Conservation (phyloP, 2,888 invertebrate species). For the Nyleta sp. region DNA sequence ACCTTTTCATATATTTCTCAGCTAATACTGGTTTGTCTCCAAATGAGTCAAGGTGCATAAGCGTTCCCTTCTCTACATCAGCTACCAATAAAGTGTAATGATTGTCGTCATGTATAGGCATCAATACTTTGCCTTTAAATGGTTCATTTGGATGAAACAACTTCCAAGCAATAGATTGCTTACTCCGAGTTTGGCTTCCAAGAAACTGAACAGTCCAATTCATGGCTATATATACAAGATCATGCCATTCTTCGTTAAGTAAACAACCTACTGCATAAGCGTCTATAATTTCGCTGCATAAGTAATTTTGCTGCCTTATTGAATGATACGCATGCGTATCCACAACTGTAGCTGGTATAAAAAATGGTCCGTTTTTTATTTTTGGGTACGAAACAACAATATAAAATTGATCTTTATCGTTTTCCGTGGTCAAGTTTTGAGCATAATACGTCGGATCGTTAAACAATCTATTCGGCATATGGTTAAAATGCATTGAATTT, state of each 20-base stretch:
- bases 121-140: too few species aligned
- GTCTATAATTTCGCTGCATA: conserved; percentile 7
- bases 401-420: background rate
- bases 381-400: background rate
- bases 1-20: too few species aligned
- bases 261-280: conserved; percentile 2
- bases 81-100: too few species aligned
- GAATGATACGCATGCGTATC: background rate
- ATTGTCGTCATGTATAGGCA: too few species aligned
- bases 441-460: conserved; percentile 11
- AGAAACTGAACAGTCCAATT: conserved; percentile 4
- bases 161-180: too few species aligned
- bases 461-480: conserved; percentile 18
- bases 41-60: too few species aligned
- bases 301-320: background rate
- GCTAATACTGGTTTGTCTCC: too few species aligned
- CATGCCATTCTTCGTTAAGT: background rate
- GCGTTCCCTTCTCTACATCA: too few species aligned
- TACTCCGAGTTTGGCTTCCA: too few species aligned
- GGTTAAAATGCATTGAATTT: conserved; percentile 14
- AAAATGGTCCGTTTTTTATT: conserved; percentile 6
- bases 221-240: background rate
- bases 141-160: too few species aligned
- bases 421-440: conserved; percentile 1
- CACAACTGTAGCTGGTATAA: background rate